Conservation (phyloP, 1,140 invertebrate species). For the Calliphora vicina region DNA sequence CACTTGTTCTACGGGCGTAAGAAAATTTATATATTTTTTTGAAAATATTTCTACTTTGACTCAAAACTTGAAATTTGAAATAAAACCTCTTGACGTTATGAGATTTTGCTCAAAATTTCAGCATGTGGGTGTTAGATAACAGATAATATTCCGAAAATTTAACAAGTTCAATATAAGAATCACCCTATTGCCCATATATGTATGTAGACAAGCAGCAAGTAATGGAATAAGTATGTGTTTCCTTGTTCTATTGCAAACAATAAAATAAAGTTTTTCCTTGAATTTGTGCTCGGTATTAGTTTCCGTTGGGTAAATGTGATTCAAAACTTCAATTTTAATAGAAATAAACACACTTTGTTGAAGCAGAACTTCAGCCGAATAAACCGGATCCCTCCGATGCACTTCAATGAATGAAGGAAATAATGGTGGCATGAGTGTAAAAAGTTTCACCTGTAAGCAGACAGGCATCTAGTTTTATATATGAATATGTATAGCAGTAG, state of each 20-base stretch:
- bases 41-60: too few relatives aligned
- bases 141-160: too few relatives aligned
- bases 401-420: background rate
- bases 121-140: too few relatives aligned
- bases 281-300: background rate
- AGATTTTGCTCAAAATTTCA: too few relatives aligned
- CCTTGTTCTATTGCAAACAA: background rate
- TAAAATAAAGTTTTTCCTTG: background rate
- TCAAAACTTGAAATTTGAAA: too few relatives aligned
- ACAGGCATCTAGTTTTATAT: background rate
- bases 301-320: background rate
- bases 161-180: too few relatives aligned
- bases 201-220: too few relatives aligned
- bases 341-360: slow-evolving; percentile 13
- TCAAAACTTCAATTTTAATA: background rate
- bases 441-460: background rate
- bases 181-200: too few relatives aligned
- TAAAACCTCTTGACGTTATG: too few relatives aligned
- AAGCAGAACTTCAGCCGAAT: background rate
- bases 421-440: background rate
- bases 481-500: too few relatives aligned
- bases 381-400: background rate
- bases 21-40: too few relatives aligned
- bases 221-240: background rate
- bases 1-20: too few relatives aligned